Percentiles rank a stretch among this genome's conserved stretches.
Evolutionary conservation across 2,888 invertebrate species (phyloP).

Genomic region (Ephialtes manifestator): DNA sequence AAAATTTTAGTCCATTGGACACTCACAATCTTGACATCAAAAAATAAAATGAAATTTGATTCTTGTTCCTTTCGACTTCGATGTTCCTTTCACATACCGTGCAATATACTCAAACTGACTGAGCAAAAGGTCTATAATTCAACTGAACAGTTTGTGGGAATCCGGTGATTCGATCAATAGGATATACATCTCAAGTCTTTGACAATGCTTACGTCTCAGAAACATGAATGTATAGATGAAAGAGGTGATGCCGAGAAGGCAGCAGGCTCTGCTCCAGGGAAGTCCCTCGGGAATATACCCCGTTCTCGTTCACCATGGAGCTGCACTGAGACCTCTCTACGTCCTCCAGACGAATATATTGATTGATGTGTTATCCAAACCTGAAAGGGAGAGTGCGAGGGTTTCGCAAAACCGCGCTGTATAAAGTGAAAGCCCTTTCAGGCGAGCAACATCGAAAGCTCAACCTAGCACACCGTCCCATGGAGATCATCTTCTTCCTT

Average conservation of each 20-base stretch:
- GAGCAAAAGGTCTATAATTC: not conserved
- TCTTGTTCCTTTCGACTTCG: too few species aligned
- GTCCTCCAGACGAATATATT: slow-evolving; percentile 68
- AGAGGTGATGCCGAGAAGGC: not conserved
- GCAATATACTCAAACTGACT: not conserved
- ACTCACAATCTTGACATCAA: too few species aligned
- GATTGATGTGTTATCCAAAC: slow-evolving; percentile 65
- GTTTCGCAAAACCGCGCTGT: slow-evolving; percentile 2
- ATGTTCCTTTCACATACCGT: not conserved
- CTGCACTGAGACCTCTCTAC: slow-evolving; percentile 1
- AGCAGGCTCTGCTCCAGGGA: not conserved
- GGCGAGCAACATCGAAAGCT: slow-evolving; percentile 46
- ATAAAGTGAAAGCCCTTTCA: slow-evolving; percentile 65
- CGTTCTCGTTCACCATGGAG: not conserved
- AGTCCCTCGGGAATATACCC: slow-evolving; percentile 34
- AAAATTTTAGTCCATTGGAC: too few species aligned
- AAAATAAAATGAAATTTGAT: too few species aligned
- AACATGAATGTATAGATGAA: not conserved
- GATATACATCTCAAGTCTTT: slow-evolving; percentile 1
- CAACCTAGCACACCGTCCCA: slow-evolving; percentile 25
- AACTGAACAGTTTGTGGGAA: slow-evolving; percentile 1
- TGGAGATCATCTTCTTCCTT: slow-evolving; percentile 49
- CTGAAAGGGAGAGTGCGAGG: slow-evolving; percentile 26
- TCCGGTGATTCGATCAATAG: slow-evolving; percentile 34
- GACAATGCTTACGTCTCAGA: slow-evolving; percentile 10